These are phyloP conservation scores for Xylocampa areola DNA, from an alignment of 2,888 invertebrate genomes.

Conservation along the genomic window DNA sequence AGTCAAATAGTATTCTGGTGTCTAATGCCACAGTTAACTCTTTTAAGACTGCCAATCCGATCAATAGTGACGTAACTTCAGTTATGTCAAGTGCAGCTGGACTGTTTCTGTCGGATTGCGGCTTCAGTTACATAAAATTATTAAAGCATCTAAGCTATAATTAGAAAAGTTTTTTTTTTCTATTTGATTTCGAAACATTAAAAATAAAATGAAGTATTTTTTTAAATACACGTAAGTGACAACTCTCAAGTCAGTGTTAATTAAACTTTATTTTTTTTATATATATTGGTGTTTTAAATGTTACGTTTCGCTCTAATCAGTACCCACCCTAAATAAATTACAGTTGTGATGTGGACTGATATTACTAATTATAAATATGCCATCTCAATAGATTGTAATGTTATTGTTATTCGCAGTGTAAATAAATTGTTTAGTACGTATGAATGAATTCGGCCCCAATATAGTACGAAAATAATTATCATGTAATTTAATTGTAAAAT, in stretches of 20 bases:
- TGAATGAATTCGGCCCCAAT: constrained; percentile 71
- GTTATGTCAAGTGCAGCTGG: neutral
- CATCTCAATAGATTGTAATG: constrained; percentile 75
- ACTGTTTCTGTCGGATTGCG: neutral
- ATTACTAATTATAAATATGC: constrained; percentile 78
- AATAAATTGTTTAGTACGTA: constrained; percentile 62
- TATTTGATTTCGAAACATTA: no score
- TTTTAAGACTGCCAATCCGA: no score
- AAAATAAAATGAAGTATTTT: no score
- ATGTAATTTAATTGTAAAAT: constrained; percentile 72
- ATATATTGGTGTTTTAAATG: neutral
- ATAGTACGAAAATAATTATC: constrained; percentile 64
- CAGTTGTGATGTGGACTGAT: constrained; percentile 85
- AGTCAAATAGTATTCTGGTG: no score
- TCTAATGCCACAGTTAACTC: no score
- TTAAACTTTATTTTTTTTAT: no score
- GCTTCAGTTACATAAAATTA: no score
- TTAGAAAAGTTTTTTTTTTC: no score
- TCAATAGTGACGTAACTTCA: no score
- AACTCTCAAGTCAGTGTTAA: no score
- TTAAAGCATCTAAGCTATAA: no score
- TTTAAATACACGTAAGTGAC: no score
- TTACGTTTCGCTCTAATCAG: neutral
- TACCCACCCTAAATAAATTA: constrained; percentile 48
- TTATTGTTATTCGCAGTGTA: constrained; percentile 66